A percentile compares a stretch with the other conserved stretches of the same genome.
Conservation (phyloP, 37 sponge, comb jelly and placozoan genomes). For the Petrosia ficiformis region DNA sequence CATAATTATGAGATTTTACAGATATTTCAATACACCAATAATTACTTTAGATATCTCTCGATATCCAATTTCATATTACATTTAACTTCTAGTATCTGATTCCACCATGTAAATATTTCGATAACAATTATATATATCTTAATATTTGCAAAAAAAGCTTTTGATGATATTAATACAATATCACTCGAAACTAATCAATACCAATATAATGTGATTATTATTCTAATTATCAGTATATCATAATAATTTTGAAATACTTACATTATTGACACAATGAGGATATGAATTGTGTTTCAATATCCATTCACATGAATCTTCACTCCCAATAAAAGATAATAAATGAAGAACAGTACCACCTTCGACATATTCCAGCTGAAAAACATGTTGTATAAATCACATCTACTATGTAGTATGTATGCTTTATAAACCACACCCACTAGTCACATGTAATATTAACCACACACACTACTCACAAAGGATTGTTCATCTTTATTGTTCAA, state of each 20-base stretch:
- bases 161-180: not conserved
- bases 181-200: not conserved
- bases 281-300: constrained; percentile 26
- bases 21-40: no score
- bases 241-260: not conserved
- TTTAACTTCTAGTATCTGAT: no score
- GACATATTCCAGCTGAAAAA: constrained; percentile 24
- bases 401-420: no score
- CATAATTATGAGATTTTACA: no score
- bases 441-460: not conserved
- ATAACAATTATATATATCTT: not conserved
- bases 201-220: no score
- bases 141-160: not conserved
- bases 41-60: not conserved
- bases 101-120: not conserved
- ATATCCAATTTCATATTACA: not conserved
- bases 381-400: not conserved
- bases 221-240: no score
- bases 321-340: constrained; percentile 59
- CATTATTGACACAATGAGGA: not conserved
- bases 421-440: no score
- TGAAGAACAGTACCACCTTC: constrained; percentile 53
- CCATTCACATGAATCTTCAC: constrained; percentile 56
- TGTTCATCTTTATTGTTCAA: not conserved
- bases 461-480: not conserved